Evolutionary conservation across 1,140 invertebrate species (phyloP).

Genomic region (Homarus americanus): DNA sequence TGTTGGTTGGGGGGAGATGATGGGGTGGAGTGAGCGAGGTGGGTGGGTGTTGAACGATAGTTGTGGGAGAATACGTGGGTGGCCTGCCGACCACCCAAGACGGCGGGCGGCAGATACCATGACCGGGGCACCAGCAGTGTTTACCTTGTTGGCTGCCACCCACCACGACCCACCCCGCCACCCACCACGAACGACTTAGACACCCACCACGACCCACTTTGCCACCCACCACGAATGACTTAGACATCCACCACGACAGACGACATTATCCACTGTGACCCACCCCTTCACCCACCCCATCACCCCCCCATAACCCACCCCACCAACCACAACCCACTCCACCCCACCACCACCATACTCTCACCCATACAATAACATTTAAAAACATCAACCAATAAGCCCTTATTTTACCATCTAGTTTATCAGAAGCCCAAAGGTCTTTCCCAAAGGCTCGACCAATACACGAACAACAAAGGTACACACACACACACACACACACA

Average conservation of each 20-base stretch:
- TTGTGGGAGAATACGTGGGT: background rate
- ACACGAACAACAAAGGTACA: too few relatives aligned
- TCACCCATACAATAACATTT: too few relatives aligned
- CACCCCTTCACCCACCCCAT: too few relatives aligned
- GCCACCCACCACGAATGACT: background rate
- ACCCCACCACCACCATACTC: too few relatives aligned
- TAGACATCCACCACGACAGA: background rate
- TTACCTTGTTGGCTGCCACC: background rate
- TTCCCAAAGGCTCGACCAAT: too few relatives aligned
- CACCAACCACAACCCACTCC: too few relatives aligned
- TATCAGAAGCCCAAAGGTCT: too few relatives aligned
- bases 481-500: too few relatives aligned
- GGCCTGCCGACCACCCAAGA: background rate
- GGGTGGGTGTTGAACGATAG: background rate
- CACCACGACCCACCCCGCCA: background rate
- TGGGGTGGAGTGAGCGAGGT: background rate
- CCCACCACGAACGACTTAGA: background rate
- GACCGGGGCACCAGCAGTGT: background rate
- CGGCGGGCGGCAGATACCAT: conserved; percentile 6
- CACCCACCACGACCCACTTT: background rate
- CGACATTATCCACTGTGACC: background rate
- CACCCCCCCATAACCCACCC: too few relatives aligned
- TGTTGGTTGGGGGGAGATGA: background rate
- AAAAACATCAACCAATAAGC: too few relatives aligned
- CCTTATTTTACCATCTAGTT: too few relatives aligned